Percentiles rank a stretch among this genome's conserved stretches.
Conservation (phyloP, 2,797 vertebrate species). For the Acanthurus leucopareius region DNA sequence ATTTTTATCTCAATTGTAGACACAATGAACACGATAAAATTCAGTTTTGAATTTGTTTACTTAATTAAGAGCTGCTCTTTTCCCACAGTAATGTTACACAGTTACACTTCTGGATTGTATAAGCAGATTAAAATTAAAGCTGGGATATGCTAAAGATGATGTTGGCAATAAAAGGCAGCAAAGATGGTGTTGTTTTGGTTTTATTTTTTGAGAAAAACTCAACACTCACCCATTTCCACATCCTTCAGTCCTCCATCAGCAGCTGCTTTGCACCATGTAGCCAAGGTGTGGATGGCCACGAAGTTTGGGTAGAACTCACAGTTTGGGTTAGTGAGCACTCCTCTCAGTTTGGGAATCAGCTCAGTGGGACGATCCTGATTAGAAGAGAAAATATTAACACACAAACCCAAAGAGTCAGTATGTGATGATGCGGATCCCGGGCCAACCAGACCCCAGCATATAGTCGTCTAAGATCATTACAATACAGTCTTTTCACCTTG, state of each 20-base stretch:
- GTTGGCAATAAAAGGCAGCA: neutral
- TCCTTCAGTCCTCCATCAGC: constrained; percentile 89
- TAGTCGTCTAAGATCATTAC: neutral
- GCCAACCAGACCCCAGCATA: neutral
- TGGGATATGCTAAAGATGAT: neutral
- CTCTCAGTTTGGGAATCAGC: constrained; percentile 93
- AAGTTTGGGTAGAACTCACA: constrained; percentile 99
- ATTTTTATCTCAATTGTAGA: no score
- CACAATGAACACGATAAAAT: no score
- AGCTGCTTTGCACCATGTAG: constrained; percentile 95
- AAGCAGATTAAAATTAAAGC: neutral
- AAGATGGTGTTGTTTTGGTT: neutral
- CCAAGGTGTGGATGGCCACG: constrained; percentile 96
- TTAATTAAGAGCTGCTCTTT: neutral
- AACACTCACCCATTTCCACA: constrained; percentile 93
- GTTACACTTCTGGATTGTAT: no score
- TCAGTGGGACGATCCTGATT: constrained; percentile 91
- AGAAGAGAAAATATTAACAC: neutral
- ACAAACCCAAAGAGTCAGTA: no score
- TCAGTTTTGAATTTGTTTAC: no score
- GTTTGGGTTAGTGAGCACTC: constrained; percentile 98
- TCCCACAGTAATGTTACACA: neutral
- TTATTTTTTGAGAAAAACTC: neutral
- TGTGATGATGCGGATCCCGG: neutral
- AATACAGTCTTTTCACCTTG: constrained; percentile 79